Conservation (phyloP, 2,113 vertebrate genomes). For the Anas platyrhynchos region DNA sequence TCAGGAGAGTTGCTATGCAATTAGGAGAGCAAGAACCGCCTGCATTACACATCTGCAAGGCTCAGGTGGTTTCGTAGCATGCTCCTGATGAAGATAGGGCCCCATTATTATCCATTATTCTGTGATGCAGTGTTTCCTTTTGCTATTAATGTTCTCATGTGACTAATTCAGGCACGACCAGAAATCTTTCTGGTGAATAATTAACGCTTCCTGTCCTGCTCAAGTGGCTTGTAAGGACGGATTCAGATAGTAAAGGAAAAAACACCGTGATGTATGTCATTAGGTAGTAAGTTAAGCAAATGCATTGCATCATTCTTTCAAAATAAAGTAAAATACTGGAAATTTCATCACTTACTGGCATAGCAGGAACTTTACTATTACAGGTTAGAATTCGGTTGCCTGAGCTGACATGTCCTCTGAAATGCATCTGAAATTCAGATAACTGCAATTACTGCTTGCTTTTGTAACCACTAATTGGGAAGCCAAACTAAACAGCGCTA, state of each 20-base stretch:
- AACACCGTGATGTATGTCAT: neutral
- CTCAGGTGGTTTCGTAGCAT: constrained; percentile 34
- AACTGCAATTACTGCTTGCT: neutral
- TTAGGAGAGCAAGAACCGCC: constrained; percentile 28
- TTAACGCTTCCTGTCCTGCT: constrained; percentile 44
- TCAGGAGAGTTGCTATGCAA: constrained; percentile 39
- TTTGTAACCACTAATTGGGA: constrained; percentile 68
- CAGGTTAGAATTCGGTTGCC: neutral
- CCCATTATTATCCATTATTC: constrained; percentile 56
- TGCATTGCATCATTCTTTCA: neutral
- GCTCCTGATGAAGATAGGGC: constrained; percentile 29
- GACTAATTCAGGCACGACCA: constrained; percentile 58
- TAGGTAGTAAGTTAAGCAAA: neutral
- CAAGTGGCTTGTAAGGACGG: neutral
- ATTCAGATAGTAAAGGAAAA: constrained; percentile 1
- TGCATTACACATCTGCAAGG: constrained; percentile 27
- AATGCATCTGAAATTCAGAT: neutral
- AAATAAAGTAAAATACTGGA: neutral
- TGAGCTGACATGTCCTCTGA: neutral
- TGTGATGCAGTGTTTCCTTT: constrained; percentile 19
- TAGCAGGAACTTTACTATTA: neutral
- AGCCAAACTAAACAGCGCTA: constrained; percentile 64
- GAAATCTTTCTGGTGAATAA: constrained; percentile 55
- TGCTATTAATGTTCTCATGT: constrained; percentile 18
- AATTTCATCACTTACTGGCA: neutral